Evolutionary conservation across 2,113 vertebrate genomes (phyloP), one percentile per base, ranked within the genome.

Genomic region (Sebastes schlegelii): DNA sequence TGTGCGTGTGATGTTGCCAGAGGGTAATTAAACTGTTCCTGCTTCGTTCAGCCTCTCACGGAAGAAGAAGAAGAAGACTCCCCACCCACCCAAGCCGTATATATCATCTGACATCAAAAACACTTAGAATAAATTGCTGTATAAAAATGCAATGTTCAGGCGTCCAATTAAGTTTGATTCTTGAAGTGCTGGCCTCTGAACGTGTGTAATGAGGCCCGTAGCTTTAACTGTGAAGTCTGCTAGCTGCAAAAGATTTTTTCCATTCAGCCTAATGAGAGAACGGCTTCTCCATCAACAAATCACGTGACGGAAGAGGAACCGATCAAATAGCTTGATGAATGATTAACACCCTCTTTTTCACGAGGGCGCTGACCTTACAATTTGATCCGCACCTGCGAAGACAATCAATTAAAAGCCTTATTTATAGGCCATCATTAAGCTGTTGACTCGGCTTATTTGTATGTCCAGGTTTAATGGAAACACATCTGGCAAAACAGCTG

Each of bases 101-200:
- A 83, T 79, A 81, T 89, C 71, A 84, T 86, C 51, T 62, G 77
- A 70, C 69, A 89, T 88, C 72, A 88, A 76, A 90, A 88, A 85
- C 73, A 74, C 78, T 80, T 82, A 51, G 66, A 88, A 83, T 74
- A 81, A 86, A 86, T 71, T 64, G 49, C 71, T 62, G 74, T 74
- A 23, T 79, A 80, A 86, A 90, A 88, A 88, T 57, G 46, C 61
- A 67, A 65, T 68, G 66, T 86, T 84, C 84, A 86, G 84, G 78
- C 84, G 83, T 67, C 79, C 85, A 90, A 83, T 92, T 89, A 91
- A 60, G 79, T 81, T 77, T 74, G 74, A 84, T 77, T 88, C 86
- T 82, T 77, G 60, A 88, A 80, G 83, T 77, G 82, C 79, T 84
- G 46, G 67, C 74, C 74, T 87, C 78, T 48, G 86, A 87, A 82